Conservation (phyloP, 2,113 vertebrate species). For the Oxyruncus cristatus region DNA sequence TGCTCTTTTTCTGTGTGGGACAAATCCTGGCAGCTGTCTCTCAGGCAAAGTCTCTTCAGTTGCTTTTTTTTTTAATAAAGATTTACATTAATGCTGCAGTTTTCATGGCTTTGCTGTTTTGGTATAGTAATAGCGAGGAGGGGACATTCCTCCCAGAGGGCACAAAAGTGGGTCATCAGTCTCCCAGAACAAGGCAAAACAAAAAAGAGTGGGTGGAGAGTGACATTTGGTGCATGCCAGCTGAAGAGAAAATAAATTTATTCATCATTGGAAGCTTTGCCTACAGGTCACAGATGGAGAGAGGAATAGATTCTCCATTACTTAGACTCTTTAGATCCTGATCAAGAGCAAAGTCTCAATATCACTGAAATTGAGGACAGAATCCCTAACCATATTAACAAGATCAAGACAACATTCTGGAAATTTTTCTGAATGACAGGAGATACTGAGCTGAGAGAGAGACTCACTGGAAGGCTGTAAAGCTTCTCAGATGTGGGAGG, state of each 20-base stretch:
- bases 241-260: not conserved
- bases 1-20: not conserved
- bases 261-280: not conserved
- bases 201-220: not conserved
- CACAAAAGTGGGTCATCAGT: not conserved
- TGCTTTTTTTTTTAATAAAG: not conserved
- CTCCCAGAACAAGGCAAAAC: not conserved
- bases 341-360: not conserved
- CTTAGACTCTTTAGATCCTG: not conserved
- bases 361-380: not conserved
- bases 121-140: not conserved
- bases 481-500: not conserved
- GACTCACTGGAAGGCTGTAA: not conserved
- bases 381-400: not conserved
- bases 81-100: not conserved
- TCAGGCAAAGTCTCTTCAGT: not conserved
- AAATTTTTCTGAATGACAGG: not conserved
- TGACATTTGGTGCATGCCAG: not conserved
- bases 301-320: not conserved
- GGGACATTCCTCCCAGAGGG: not conserved
- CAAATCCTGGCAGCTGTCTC: not conserved
- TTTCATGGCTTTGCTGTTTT: not conserved
- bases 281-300: not conserved
- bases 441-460: not conserved
- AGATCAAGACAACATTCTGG: not conserved